Base-by-base conservation (phyloP, 2,888 invertebrate genomes). In the Parnassius glacialis region DNA sequence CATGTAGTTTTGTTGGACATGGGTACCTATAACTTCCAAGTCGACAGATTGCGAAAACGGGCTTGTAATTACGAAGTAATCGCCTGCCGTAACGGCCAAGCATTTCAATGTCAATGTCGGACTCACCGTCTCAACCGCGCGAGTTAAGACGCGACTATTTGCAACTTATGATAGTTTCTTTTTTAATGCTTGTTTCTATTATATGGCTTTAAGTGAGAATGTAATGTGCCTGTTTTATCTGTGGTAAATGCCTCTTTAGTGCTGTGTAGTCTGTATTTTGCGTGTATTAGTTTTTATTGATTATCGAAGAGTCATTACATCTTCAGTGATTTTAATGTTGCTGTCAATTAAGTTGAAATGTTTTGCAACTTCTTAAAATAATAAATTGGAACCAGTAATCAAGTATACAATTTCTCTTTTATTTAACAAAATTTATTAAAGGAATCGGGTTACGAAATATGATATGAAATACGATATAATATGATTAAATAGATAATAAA, bases 91-190 rank as follows among this genome's bases (percentile, higher is more conserved):
- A 43, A 50, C 53, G 50, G 48, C 48, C 48, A 48, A 50, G 10
- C 41, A 52, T 52, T 57, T 58, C 57, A 62, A 62, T 62, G 58
- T 62, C 58, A 62, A 55, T 58, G 62, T 62, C 59, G 48, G 10
- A 41, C 41, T 20, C 42, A 41, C 5, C 13, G 43, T 7, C 25
- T 48, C 12, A 44, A 44, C 58, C 44, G 52, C 57, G 51, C 43
- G 50, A 34, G 5, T 20, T 9, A 10, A 51, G 42, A 51, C 41
- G 57, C 51, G 13, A 20, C 16, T n/a, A 11, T 57, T 52, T 52
- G 57, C 52, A 53, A 53, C 20, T 58, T 13, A 58, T 53, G 57
- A 55, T 34, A n/a, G 54, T 62, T 57, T 58, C 61, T 54, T 42
- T 51, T 62, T 62, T 54, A 57, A 50, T 53, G 56, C 62, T 25